A percentile compares a stretch with the other conserved stretches of the same genome.
phyloP scores from a whole-genome alignment of 2,113 vertebrate species.

The Empidonax traillii region DNA sequence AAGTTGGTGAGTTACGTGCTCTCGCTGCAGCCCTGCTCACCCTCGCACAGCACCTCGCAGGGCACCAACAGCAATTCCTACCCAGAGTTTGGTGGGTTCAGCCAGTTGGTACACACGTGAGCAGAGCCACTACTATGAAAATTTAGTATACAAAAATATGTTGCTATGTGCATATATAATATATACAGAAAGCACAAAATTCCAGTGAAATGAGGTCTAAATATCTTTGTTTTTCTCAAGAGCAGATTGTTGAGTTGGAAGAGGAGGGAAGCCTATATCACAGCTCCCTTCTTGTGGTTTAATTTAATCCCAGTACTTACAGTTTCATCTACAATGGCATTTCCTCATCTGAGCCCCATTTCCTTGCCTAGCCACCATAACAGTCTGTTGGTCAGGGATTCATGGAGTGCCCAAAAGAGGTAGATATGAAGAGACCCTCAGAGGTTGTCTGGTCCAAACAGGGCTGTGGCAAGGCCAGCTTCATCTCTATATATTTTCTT shows the following conservation, averaged over 20 bases:
- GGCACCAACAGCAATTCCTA: background rate
- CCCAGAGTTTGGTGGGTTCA: background rate
- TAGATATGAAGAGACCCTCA: background rate
- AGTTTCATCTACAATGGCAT: background rate
- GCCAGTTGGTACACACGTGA: background rate
- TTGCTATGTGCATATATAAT: background rate
- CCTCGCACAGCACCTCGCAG: accelerated
- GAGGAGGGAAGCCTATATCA: background rate
- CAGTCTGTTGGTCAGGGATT: background rate
- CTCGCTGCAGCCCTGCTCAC: accelerated
- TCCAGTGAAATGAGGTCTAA: background rate
- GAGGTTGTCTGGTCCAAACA: background rate
- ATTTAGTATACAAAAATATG: background rate
- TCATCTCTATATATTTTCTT: background rate
- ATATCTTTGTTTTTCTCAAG: background rate
- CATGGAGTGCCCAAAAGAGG: background rate
- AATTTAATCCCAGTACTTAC: background rate
- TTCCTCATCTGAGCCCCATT: background rate
- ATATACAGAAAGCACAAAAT: background rate
- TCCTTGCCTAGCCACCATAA: background rate
- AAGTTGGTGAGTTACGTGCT: constrained; percentile 83
- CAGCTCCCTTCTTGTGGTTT: background rate
- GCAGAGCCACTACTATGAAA: background rate
- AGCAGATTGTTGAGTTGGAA: background rate
- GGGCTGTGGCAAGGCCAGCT: background rate